Evolutionary conservation across 1,140 invertebrate genomes (phyloP).

Genomic region (Cydia fagiglandana): DNA sequence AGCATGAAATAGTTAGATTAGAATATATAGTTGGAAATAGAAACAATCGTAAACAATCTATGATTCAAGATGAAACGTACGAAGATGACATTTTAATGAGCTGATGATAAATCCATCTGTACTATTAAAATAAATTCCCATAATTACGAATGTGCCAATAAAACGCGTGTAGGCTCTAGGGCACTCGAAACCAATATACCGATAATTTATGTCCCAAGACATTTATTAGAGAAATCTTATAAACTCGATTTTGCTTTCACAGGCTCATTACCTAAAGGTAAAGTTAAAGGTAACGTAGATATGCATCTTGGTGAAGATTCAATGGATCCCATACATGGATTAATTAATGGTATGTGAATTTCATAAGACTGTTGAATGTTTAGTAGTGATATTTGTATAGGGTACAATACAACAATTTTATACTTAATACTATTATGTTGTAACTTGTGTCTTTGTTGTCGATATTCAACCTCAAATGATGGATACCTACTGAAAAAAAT

Average conservation of each 20-base stretch:
- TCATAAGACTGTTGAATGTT: neutral
- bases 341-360: conserved; percentile 14
- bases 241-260: conserved; percentile 28
- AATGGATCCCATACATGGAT: conserved; percentile 16
- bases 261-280: conserved; percentile 27
- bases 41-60: conserved; percentile 8
- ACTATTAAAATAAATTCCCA: conserved; percentile 23
- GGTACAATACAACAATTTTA: neutral
- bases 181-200: conserved; percentile 11
- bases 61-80: neutral
- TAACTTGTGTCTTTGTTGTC: too few species aligned
- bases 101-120: conserved; percentile 16
- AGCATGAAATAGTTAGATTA: neutral
- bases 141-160: conserved; percentile 25
- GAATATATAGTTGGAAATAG: neutral
- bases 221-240: conserved; percentile 30
- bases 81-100: conserved; percentile 8
- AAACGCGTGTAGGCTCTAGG: conserved; percentile 7
- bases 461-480: too few species aligned
- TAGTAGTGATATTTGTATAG: neutral
- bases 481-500: too few species aligned
- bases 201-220: conserved; percentile 20
- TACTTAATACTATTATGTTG: too few species aligned
- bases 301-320: conserved; percentile 12
- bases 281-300: conserved; percentile 15